Base-by-base conservation (phyloP, 2,113 vertebrate genomes). In the Apteryx mantelli region DNA sequence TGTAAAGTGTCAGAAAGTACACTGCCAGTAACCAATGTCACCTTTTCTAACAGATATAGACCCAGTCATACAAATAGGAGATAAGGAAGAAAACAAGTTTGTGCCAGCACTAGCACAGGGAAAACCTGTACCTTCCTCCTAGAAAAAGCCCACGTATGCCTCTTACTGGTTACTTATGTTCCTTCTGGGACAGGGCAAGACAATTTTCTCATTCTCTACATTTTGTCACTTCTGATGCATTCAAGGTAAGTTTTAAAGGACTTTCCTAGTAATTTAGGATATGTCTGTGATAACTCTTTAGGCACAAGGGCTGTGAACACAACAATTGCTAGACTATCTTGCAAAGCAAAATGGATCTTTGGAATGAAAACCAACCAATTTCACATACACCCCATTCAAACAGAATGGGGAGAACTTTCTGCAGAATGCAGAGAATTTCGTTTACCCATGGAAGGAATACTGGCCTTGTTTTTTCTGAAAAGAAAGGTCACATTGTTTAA, bases 61-160 rank as follows among this genome's bases (percentile, higher is more conserved):
- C 12, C 25, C 38, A 30, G 22, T 30, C 7, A 32, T 1, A 36
- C 36, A 14, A 50, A 22, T 0, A 56, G 42, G 21, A 82, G 53
- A 32, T 1, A 20, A 0, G 0, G 48, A 86, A 53, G 55, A 30
- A 42, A 82, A 24, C 24, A 52, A 56, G 4, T 18, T 24, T 48
- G 75, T 30, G 56, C 60, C 82, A 92, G 70, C 4, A 61, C 42
- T 30, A 53, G 56, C 53, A 55, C 8, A 21, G 61, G 61, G 6
- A 65, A 32, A 19, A 32, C 6, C 36, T 16, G 10, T 30, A 7
- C 20, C 21, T 4, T 42, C 11, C 55, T 63, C 26, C 36, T 10
- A 7, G 0, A 63, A 58, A 82, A 70, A 78, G 50, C 34, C 17
- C 74, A 38, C 4, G 42, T 13, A 3, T 0, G 13, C 26, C 64